Conservation (phyloP, 2,797 vertebrate species). For the Helostoma temminkii region DNA sequence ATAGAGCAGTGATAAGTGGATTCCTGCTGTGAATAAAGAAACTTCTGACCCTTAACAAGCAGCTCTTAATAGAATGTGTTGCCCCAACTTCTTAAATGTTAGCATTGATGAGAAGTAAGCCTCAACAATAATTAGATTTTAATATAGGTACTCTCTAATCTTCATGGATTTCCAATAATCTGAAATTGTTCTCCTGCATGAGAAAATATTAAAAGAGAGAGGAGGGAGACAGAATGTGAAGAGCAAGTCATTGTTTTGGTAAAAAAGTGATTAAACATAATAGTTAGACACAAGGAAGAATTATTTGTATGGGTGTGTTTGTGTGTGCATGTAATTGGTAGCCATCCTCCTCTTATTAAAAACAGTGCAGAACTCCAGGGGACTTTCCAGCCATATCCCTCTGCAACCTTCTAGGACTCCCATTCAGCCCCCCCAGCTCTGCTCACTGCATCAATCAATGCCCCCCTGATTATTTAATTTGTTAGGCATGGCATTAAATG, state of each 20-base stretch:
- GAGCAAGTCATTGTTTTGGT: neutral
- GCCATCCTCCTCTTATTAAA: conserved; percentile 63
- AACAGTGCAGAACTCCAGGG: conserved; percentile 55
- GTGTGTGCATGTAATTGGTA: conserved; percentile 51
- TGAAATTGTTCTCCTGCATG: conserved; percentile 22
- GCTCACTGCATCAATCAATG: conserved; percentile 60
- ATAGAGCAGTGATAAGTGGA: neutral
- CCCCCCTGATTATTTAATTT: conserved; percentile 73
- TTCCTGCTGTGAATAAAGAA: conserved; percentile 11
- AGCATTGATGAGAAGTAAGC: conserved; percentile 37
- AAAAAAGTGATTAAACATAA: neutral
- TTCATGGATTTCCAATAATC: conserved; percentile 65
- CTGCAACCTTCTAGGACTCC: conserved; percentile 26
- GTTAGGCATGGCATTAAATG: conserved; percentile 64
- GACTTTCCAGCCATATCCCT: conserved; percentile 44
- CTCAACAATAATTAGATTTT: conserved; percentile 46
- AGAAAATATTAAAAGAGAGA: neutral
- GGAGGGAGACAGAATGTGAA: no score
- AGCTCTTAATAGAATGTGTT: conserved; percentile 20
- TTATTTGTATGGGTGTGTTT: neutral
- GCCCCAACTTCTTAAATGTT: conserved; percentile 19
- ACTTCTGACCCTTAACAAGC: conserved; percentile 30
- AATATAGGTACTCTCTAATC: conserved; percentile 23
- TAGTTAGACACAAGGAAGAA: neutral
- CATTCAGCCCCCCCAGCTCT: conserved; percentile 27